phyloP scores from a whole-genome alignment of 2,797 vertebrate genomes.

The Gastrophryne carolinensis region DNA sequence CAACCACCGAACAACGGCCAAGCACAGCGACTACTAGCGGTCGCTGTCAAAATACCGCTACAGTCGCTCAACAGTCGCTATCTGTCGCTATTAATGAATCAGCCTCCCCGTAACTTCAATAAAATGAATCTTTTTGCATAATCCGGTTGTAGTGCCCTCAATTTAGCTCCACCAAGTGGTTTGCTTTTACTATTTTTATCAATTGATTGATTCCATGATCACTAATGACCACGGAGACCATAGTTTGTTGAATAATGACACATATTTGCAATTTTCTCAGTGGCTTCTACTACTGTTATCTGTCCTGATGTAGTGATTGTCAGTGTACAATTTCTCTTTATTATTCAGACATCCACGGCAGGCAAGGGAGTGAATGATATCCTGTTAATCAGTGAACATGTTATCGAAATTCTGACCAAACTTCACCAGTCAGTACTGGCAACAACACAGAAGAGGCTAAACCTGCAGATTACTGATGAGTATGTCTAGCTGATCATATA shows the following conservation, averaged over 20 bases:
- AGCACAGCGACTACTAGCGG: too few relatives aligned
- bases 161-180: too few relatives aligned
- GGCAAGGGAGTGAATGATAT: slow-evolving; percentile 66
- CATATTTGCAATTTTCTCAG: neutral
- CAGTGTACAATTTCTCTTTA: slow-evolving; percentile 15
- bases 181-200: too few relatives aligned
- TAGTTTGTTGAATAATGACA: neutral
- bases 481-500: slow-evolving; percentile 54
- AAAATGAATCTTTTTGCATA: too few relatives aligned
- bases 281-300: neutral
- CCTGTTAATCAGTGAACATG: slow-evolving; percentile 66
- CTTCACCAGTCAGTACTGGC: slow-evolving; percentile 63
- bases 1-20: too few relatives aligned
- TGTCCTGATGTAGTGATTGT: neutral
- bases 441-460: slow-evolving; percentile 52
- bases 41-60: too few relatives aligned
- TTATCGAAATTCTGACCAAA: slow-evolving; percentile 67
- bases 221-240: too few relatives aligned
- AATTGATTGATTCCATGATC: too few relatives aligned
- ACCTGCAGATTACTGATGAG: slow-evolving; percentile 66
- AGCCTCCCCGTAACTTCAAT: too few relatives aligned
- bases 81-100: too few relatives aligned
- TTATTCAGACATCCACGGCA: slow-evolving; percentile 55
- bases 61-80: too few relatives aligned
- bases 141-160: too few relatives aligned